Evolutionary conservation across 2,113 vertebrate genomes (phyloP).

Genomic region (Copsychus sechellarum): DNA sequence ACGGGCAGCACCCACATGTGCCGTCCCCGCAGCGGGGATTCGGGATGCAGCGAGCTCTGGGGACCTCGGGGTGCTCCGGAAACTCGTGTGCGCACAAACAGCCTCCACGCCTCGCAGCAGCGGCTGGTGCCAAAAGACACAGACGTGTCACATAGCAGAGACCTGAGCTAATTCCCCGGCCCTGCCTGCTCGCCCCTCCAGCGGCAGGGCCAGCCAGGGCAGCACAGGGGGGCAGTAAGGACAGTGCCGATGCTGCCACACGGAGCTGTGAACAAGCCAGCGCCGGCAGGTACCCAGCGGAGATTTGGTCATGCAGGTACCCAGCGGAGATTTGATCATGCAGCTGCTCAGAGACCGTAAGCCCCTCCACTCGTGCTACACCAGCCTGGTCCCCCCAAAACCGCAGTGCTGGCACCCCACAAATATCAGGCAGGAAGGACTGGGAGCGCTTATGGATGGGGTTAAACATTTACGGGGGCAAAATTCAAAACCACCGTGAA

Average conservation of each 20-base stretch:
- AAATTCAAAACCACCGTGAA: background rate
- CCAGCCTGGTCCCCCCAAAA: background rate
- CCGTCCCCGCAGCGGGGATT: accelerated
- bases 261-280: background rate
- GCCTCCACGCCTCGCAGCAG: background rate
- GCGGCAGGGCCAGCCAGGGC: background rate
- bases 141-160: background rate
- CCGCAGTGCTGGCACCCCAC: background rate
- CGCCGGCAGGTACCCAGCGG: no score
- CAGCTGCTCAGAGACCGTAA: background rate
- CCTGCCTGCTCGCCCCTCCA: accelerated
- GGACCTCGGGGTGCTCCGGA: background rate
- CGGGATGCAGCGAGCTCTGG: background rate
- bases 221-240: background rate
- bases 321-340: background rate
- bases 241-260: accelerated
- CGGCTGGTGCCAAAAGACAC: background rate
- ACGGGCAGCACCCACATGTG: background rate
- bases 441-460: background rate
- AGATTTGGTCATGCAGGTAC: no score
- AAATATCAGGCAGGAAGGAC: background rate
- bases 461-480: background rate
- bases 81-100: background rate
- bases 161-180: background rate
- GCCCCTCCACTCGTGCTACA: accelerated